phyloP scores from a whole-genome alignment of 2,797 vertebrate species.

The Sebastes reedi region DNA sequence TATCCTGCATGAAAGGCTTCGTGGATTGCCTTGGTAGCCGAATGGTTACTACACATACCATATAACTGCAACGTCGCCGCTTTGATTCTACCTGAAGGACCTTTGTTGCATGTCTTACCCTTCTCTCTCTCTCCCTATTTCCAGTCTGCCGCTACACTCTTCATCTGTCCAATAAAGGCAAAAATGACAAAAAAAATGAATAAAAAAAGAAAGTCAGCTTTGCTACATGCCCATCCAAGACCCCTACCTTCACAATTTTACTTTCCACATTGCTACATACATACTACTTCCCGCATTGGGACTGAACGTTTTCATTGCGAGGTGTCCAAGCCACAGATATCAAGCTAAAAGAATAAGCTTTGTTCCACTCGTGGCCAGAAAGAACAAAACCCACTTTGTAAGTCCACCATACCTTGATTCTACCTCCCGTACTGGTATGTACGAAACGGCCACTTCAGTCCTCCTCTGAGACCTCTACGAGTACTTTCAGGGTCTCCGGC shows the following conservation, averaged over 20 bases:
- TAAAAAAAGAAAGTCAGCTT: neutral
- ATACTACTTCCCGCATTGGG: neutral
- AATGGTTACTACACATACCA: no score
- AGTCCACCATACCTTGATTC: slow-evolving; percentile 6
- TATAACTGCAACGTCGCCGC: no score
- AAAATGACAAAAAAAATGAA: no score
- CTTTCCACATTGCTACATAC: neutral
- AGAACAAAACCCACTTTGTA: slow-evolving; percentile 4
- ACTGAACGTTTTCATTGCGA: neutral
- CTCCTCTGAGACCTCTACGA: neutral
- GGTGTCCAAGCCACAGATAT: neutral
- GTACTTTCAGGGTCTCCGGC: neutral
- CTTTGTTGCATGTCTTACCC: no score
- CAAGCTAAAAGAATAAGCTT: neutral
- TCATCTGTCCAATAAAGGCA: no score
- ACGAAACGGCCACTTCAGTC: slow-evolving; percentile 18
- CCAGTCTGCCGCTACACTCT: no score
- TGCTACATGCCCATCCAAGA: neutral
- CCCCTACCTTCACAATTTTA: neutral
- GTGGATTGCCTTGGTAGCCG: no score
- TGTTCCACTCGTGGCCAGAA: neutral
- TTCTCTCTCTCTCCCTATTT: no score
- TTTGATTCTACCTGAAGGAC: no score
- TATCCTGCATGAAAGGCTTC: neutral
- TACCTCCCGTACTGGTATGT: neutral